Percentiles rank a stretch among this genome's conserved stretches.
phyloP scores from a whole-genome alignment of 2,888 invertebrate species.

The Nipponacmea schrenckii region DNA sequence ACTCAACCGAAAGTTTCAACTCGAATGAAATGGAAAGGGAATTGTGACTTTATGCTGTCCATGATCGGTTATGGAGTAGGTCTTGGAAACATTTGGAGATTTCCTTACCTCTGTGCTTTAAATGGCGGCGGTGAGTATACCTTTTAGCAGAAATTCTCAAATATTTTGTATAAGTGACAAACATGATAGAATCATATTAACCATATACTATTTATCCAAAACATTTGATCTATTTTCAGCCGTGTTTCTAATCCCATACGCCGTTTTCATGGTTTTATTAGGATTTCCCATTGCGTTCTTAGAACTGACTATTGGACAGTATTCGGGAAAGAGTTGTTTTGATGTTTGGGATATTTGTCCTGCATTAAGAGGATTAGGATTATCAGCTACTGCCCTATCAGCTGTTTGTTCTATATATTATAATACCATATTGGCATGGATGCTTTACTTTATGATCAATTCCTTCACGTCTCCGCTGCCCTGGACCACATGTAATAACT shows the following conservation, averaged over 20 bases:
- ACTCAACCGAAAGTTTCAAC: too few species aligned
- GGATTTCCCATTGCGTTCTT: slow-evolving; percentile 74
- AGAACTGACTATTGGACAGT: slow-evolving; percentile 74
- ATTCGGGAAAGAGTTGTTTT: slow-evolving; percentile 71
- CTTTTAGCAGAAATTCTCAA: too few species aligned
- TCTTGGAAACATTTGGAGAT: too few species aligned
- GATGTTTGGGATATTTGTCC: slow-evolving; percentile 73
- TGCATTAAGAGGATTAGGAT: slow-evolving; percentile 71
- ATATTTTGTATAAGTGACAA: too few species aligned
- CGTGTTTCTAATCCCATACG: slow-evolving; percentile 75
- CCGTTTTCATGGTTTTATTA: slow-evolving; percentile 72
- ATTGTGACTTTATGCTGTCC: too few species aligned
- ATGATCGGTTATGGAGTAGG: too few species aligned
- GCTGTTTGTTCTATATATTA: slow-evolving; percentile 93
- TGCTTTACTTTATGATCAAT: slow-evolving; percentile 90
- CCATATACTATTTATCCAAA: too few species aligned
- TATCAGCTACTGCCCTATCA: slow-evolving; percentile 76
- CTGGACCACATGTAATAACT: slow-evolving; percentile 79
- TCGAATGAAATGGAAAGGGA: too few species aligned
- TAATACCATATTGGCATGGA: slow-evolving; percentile 97
- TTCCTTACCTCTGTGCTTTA: too few species aligned
- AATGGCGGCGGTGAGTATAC: too few species aligned
- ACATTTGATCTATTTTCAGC: slow-evolving; percentile 66
- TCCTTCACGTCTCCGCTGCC: slow-evolving; percentile 87
- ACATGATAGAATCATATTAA: too few species aligned